Conservation (phyloP, 2,888 invertebrate genomes). For the Sarcophaga subvicina region DNA sequence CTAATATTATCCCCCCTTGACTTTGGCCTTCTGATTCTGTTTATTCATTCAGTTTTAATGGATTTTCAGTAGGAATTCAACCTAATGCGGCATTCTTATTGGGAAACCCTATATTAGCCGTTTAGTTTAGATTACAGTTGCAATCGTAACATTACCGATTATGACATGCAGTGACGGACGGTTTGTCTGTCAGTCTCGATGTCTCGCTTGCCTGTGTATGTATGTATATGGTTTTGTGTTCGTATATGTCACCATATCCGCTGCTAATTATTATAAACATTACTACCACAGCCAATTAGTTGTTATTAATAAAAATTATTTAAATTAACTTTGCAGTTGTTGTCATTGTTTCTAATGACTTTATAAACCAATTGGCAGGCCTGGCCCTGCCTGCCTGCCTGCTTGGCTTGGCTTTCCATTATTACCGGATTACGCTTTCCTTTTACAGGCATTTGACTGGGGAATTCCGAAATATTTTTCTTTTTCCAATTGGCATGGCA, state of each 20-base stretch:
- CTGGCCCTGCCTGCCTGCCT: not conserved
- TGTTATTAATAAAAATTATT: conserved; percentile 38
- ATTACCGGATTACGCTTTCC: conserved; percentile 29
- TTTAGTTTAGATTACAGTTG: too few relatives aligned
- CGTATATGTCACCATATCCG: conserved; percentile 57
- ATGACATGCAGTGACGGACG: not conserved
- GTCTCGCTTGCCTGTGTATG: conserved; percentile 12
- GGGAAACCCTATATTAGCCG: too few relatives aligned
- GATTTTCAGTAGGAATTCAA: too few relatives aligned
- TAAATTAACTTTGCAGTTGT: not conserved
- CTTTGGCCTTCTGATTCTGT: too few relatives aligned
- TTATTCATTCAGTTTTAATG: too few relatives aligned
- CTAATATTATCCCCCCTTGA: too few relatives aligned
- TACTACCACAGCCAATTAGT: not conserved
- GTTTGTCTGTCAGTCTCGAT: conserved; percentile 29
- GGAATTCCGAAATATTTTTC: conserved; percentile 57
- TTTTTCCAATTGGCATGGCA: conserved; percentile 1
- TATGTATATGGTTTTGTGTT: not conserved
- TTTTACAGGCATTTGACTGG: conserved; percentile 37
- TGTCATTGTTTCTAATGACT: not conserved
- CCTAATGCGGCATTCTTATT: too few relatives aligned
- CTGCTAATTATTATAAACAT: conserved; percentile 39
- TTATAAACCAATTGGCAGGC: not conserved
- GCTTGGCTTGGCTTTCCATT: not conserved
- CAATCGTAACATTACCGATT: too few relatives aligned